Evolutionary conservation across 2,888 invertebrate genomes (phyloP).

Genomic region (Drosophila pseudotalamancana): DNA sequence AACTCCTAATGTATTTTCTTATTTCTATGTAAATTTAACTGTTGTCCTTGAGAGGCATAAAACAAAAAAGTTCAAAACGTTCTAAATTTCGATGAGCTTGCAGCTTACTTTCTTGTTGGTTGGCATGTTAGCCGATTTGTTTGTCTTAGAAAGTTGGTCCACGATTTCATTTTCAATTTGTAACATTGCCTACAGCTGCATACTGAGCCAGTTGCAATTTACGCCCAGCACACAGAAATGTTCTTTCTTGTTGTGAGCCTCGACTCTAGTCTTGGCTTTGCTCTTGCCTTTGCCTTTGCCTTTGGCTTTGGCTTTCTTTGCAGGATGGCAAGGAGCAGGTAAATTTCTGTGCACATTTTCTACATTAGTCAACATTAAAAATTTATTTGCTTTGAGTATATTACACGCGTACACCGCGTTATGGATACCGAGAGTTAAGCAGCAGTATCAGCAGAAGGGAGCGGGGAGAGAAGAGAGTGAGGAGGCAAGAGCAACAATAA

Average conservation of each 20-base stretch:
- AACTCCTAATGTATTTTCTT: background rate
- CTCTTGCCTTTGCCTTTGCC: too few species aligned
- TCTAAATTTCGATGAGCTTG: conserved; percentile 29
- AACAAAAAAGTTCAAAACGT: conserved; percentile 1
- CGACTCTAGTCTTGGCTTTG: conserved; percentile 6
- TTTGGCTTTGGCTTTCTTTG: conserved; percentile 10
- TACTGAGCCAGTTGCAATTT: conserved; percentile 51
- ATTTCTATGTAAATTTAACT: conserved; percentile 12
- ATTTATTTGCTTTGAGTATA: conserved; percentile 76
- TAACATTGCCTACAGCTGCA: conserved; percentile 23
- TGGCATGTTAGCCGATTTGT: conserved; percentile 39
- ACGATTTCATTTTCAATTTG: conserved; percentile 55
- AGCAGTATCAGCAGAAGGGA: too few species aligned
- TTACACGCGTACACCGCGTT: conserved; percentile 57
- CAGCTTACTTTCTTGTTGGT: conserved; percentile 10
- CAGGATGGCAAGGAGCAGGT: conserved; percentile 47
- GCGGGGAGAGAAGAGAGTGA: background rate
- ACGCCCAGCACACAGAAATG: conserved; percentile 13
- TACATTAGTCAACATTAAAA: conserved; percentile 77
- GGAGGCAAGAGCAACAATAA: conserved; percentile 17
- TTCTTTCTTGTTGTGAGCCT: conserved; percentile 14
- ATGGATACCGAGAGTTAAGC: background rate
- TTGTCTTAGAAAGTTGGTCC: conserved; percentile 37
- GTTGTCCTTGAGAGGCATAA: conserved; percentile 11
- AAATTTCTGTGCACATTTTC: conserved; percentile 63